Conservation (phyloP, 2,797 vertebrate genomes). For the Neopelma chrysocephalum region DNA sequence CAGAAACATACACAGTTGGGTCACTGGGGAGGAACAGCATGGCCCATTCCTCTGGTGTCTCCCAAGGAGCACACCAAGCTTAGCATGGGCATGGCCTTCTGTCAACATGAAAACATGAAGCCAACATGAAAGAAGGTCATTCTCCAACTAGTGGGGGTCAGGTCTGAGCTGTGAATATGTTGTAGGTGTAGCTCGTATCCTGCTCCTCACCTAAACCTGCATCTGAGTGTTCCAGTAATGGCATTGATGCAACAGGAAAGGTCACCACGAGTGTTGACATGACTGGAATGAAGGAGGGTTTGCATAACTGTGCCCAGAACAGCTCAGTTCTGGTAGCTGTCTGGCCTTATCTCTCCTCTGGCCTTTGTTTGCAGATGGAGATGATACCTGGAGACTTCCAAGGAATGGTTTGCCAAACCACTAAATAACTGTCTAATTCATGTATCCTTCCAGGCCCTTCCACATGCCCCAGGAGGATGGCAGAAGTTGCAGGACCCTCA, state of each 20-base stretch:
- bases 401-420: not conserved
- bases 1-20: accelerated
- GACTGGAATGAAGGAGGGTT: not conserved
- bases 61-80: not conserved
- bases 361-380: constrained; percentile 26
- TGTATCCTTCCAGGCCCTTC: constrained; percentile 36
- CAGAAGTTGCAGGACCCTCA: constrained; percentile 49
- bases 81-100: not conserved
- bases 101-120: not conserved
- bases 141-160: not conserved
- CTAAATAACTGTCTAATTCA: constrained; percentile 4
- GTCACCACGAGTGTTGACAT: not conserved
- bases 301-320: not conserved
- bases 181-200: not conserved
- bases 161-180: not conserved
- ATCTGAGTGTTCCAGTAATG: accelerated
- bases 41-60: not conserved
- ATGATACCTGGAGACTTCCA: not conserved
- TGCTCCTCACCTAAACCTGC: not conserved
- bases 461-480: constrained; percentile 62
- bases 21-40: accelerated
- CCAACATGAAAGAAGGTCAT: not conserved
- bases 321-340: not conserved
- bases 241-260: not conserved
- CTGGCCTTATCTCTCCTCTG: not conserved